phyloP scores from a whole-genome alignment of 2,797 vertebrate genomes.

The Microchirus variegatus region DNA sequence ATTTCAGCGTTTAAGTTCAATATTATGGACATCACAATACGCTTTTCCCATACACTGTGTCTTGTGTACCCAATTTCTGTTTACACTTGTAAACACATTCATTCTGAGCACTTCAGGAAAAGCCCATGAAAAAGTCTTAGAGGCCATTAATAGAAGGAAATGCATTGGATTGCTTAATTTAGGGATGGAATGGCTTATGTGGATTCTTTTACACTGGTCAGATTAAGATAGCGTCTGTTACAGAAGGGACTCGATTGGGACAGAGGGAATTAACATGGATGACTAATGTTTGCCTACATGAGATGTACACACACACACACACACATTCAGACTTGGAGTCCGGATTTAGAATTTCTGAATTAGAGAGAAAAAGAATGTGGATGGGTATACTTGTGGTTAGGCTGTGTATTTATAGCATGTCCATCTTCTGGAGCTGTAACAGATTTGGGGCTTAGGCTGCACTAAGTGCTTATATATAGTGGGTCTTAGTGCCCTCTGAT shows the following conservation, averaged over 20 bases:
- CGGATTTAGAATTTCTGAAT: slow-evolving; percentile 61
- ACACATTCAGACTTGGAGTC: slow-evolving; percentile 26
- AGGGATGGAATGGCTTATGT: slow-evolving; percentile 29
- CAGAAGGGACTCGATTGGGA: slow-evolving; percentile 32
- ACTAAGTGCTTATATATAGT: slow-evolving; percentile 73
- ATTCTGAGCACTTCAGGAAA: slow-evolving; percentile 51
- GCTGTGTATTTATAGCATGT: slow-evolving; percentile 68
- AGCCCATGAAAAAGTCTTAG: slow-evolving; percentile 36
- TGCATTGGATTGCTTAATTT: slow-evolving; percentile 42
- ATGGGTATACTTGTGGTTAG: slow-evolving; percentile 42
- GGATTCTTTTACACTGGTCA: slow-evolving; percentile 38
- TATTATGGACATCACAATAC: slow-evolving; percentile 1
- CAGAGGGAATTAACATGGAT: slow-evolving; percentile 42
- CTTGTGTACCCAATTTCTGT: slow-evolving; percentile 15
- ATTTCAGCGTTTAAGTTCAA: slow-evolving; percentile 2
- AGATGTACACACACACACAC: slow-evolving; percentile 2
- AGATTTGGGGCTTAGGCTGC: slow-evolving; percentile 72
- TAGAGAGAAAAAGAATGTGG: slow-evolving; percentile 46
- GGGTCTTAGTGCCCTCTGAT: slow-evolving; percentile 63
- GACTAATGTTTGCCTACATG: slow-evolving; percentile 28
- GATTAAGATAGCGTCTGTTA: slow-evolving; percentile 50
- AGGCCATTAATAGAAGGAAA: slow-evolving; percentile 32
- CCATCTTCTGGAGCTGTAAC: slow-evolving; percentile 62
- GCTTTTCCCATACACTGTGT: slow-evolving; percentile 14
- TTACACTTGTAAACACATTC: slow-evolving; percentile 32